Conservation (phyloP, 2,888 invertebrate genomes). For the Meliscaeva auricollis region DNA sequence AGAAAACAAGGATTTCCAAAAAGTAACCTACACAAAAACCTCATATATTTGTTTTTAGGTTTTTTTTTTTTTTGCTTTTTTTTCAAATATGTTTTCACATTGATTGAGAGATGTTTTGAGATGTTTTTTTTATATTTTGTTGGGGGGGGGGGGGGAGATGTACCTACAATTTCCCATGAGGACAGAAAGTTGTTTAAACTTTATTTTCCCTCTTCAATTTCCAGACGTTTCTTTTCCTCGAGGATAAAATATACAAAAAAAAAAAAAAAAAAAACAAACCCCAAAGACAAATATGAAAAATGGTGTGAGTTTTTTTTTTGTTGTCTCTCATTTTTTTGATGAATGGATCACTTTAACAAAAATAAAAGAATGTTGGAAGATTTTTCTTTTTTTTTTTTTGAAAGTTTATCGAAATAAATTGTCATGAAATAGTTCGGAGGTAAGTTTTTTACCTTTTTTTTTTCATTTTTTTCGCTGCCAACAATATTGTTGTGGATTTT, state of each 20-base stretch:
- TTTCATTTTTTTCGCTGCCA: background rate
- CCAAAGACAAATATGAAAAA: background rate
- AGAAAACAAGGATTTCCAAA: constrained; percentile 1
- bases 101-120: constrained; percentile 38
- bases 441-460: background rate
- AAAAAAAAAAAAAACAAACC: background rate
- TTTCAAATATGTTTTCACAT: constrained; percentile 26
- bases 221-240: background rate
- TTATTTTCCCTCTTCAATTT: constrained; percentile 4
- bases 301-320: constrained; percentile 11
- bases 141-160: background rate
- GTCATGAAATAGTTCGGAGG: constrained; percentile 32
- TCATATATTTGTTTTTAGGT: background rate
- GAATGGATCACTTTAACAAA: constrained; percentile 40
- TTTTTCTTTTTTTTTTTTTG: constrained; percentile 9
- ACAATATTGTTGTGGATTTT: constrained; percentile 31
- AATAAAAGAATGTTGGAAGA: constrained; percentile 5
- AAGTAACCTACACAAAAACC: background rate
- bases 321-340: constrained; percentile 21
- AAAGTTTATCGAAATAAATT: constrained; percentile 38
- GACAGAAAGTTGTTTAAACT: constrained; percentile 32
- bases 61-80: background rate
- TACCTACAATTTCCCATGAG: background rate
- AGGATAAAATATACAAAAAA: background rate
- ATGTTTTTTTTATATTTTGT: background rate